These are phyloP conservation scores for Nannoperca australis DNA, from an alignment of 2,797 vertebrate species.

Conservation along the genomic window DNA sequence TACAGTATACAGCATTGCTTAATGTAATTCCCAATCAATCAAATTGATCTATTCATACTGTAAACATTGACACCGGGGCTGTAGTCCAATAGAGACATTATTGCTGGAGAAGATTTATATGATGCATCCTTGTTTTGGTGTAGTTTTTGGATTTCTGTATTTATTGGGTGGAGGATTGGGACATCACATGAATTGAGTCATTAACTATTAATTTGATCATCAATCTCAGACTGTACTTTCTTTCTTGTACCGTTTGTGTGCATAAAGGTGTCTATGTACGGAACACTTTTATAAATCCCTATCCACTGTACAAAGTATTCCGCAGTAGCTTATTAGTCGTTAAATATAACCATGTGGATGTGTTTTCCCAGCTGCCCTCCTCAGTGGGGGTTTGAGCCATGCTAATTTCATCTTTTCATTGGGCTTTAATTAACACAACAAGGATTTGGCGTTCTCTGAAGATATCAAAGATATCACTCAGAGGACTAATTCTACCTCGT, in stretches of 20 bases:
- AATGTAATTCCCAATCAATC: constrained; percentile 38
- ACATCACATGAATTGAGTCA: constrained; percentile 28
- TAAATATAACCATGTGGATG: constrained; percentile 14
- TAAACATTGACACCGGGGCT: constrained; percentile 7
- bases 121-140: constrained; percentile 3
- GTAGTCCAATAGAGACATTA: constrained; percentile 31
- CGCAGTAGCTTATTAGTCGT: constrained; percentile 46
- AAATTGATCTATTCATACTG: constrained; percentile 36
- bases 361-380: constrained; percentile 35
- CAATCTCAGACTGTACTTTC: constrained; percentile 23
- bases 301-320: constrained; percentile 14
- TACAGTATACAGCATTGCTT: constrained; percentile 11
- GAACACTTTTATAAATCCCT: constrained; percentile 20
- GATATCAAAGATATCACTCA: constrained; percentile 54
- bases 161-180: constrained; percentile 11
- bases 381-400: constrained; percentile 49
- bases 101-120: constrained; percentile 26
- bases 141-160: constrained; percentile 6
- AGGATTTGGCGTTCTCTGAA: constrained; percentile 66
- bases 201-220: constrained; percentile 37
- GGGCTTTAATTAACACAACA: constrained; percentile 75
- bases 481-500: constrained; percentile 64
- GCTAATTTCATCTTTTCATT: constrained; percentile 69
- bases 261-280: constrained; percentile 35
- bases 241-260: constrained; percentile 22